Evolutionary conservation across 1,140 invertebrate species (phyloP).

Genomic region (Delia radicum): DNA sequence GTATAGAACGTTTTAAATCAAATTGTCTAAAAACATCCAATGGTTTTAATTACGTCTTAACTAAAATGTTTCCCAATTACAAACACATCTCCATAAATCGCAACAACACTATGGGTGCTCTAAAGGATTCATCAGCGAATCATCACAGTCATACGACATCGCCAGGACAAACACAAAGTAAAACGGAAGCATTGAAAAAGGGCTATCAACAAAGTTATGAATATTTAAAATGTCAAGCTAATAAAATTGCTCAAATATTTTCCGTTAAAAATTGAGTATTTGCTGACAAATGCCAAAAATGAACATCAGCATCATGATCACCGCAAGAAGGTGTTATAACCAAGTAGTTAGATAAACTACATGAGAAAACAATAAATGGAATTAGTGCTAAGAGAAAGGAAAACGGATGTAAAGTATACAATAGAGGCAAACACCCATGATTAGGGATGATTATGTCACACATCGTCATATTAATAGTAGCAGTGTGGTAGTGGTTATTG

Average conservation of each 20-base stretch:
- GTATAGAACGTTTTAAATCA: constrained; percentile 82
- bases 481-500: not conserved
- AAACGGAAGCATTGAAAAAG: constrained; percentile 69
- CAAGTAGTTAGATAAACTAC: not conserved
- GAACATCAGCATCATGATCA: not conserved
- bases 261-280: constrained; percentile 47
- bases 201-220: constrained; percentile 75
- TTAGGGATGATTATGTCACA: not conserved
- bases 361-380: not conserved
- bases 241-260: constrained; percentile 61
- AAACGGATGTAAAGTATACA: not conserved
- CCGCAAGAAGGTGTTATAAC: not conserved
- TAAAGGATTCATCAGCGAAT: not conserved
- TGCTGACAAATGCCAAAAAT: not conserved
- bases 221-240: constrained; percentile 71
- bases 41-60: constrained; percentile 81
- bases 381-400: not conserved
- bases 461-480: not conserved
- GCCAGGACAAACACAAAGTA: constrained; percentile 53
- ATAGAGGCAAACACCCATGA: not conserved
- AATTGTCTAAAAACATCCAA: constrained; percentile 77
- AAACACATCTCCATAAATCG: not conserved
- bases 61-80: constrained; percentile 66
- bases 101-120: not conserved
- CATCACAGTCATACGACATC: constrained; percentile 31